These are phyloP conservation scores for Lepidurus couesii DNA, from an alignment of 1,140 invertebrate species.

Conservation along the genomic window DNA sequence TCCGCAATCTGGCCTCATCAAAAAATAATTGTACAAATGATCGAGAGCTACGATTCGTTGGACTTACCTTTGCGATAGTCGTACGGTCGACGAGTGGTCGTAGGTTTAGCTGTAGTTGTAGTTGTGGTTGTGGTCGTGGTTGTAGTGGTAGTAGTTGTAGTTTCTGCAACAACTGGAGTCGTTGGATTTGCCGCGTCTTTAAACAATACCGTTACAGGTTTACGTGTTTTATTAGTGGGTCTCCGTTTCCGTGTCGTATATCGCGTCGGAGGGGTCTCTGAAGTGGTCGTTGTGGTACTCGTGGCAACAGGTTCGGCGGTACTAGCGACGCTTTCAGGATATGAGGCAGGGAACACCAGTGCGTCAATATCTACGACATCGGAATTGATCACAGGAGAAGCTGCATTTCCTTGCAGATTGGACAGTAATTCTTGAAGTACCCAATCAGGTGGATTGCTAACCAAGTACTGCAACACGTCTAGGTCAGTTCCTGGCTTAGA, in stretches of 20 bases:
- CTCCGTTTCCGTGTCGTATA: constrained; percentile 23
- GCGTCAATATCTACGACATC: constrained; percentile 19
- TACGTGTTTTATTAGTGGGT: neutral
- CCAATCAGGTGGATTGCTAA: constrained; percentile 36
- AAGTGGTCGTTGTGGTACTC: neutral
- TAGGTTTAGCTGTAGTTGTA: constrained; percentile 36
- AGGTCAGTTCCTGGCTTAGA: constrained; percentile 1
- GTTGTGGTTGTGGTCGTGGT: constrained; percentile 33
- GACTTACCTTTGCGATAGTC: constrained; percentile 60
- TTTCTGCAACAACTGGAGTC: constrained; percentile 24
- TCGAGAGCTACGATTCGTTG: neutral
- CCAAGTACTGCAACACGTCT: constrained; percentile 31
- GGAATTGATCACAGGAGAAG: neutral
- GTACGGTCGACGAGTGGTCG: constrained; percentile 34
- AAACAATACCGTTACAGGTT: neutral
- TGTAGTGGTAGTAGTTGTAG: constrained; percentile 29
- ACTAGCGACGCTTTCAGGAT: constrained; percentile 2
- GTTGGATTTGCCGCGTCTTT: neutral
- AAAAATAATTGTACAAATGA: constrained; percentile 28
- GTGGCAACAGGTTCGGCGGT: neutral
- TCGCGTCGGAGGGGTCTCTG: neutral
- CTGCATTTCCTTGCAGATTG: constrained; percentile 21
- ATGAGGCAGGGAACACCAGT: constrained; percentile 28
- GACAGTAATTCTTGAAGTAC: constrained; percentile 32
- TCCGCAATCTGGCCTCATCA: constrained; percentile 66